Conservation (phyloP, 2,113 vertebrate genomes). For the Callocephalon fimbriatum region DNA sequence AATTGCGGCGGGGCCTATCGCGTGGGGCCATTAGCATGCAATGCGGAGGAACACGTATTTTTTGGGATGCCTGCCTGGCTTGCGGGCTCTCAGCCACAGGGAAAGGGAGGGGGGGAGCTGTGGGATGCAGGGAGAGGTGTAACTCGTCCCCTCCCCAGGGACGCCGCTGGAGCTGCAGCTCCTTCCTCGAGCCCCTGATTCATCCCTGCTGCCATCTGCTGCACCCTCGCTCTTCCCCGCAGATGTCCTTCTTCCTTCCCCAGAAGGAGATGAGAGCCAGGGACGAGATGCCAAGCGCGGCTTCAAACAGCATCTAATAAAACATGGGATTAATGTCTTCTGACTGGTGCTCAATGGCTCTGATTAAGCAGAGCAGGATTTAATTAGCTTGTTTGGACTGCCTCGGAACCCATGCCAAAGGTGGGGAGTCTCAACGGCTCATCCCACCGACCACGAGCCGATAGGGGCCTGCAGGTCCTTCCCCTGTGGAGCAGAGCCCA, state of each 20-base stretch:
- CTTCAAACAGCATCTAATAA: conserved; percentile 66
- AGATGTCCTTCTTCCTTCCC: conserved; percentile 71
- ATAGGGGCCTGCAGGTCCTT: not conserved
- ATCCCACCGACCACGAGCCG: rapidly evolving
- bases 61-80: conserved; percentile 61
- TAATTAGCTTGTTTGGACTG: conserved; percentile 64
- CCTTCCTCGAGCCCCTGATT: conserved; percentile 64
- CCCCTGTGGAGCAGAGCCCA: not conserved
- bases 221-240: conserved; percentile 57
- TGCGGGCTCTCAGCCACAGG: not conserved
- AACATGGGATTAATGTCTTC: conserved; percentile 61
- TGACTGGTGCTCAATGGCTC: conserved; percentile 67
- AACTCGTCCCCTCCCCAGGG: not conserved
- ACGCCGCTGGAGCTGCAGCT: conserved; percentile 34
- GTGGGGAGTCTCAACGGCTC: not conserved
- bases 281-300: conserved; percentile 52
- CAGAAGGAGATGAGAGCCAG: conserved; percentile 57
- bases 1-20: conserved; percentile 49
- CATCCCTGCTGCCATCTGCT: conserved; percentile 64
- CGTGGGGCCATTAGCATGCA: conserved; percentile 34
- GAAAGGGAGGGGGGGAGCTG: not conserved
- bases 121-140: conserved; percentile 36
- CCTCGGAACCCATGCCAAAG: not conserved
- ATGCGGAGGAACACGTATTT: conserved; percentile 57
- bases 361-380: conserved; percentile 65